A percentile compares a stretch with the other conserved stretches of the same genome.
Conservation (phyloP, 2,113 vertebrate genomes). For the Silurus meridionalis region DNA sequence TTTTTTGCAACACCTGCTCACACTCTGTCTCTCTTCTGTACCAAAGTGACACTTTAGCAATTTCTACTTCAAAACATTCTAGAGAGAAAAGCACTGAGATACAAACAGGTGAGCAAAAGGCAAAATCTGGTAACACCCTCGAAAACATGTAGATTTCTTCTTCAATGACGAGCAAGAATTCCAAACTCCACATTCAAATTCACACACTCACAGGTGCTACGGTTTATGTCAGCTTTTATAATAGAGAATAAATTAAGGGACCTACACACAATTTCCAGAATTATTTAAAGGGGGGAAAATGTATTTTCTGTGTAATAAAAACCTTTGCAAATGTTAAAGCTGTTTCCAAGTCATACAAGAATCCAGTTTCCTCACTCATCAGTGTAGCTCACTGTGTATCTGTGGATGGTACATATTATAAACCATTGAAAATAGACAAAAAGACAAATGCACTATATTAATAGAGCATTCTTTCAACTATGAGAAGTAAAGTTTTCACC, state of each 20-base stretch:
- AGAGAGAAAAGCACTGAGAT: slow-evolving; percentile 89
- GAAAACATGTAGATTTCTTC: too few species aligned
- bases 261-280: not conserved
- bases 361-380: not conserved
- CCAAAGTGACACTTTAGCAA: slow-evolving; percentile 89
- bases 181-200: too few species aligned
- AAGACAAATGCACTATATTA: not conserved
- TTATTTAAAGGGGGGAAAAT: not conserved
- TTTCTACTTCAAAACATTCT: slow-evolving; percentile 82
- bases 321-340: not conserved
- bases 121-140: too few species aligned
- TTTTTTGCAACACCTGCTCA: too few species aligned
- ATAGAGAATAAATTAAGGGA: not conserved
- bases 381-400: not conserved
- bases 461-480: not conserved
- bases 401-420: not conserved
- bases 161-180: too few species aligned
- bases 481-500: not conserved
- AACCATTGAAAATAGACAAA: not conserved
- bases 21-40: slow-evolving; percentile 69
- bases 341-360: not conserved
- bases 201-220: not conserved
- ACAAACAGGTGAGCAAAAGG: slow-evolving; percentile 83
- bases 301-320: not conserved
- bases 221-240: not conserved